These are phyloP conservation scores for Darevskia mixta DNA, from an alignment of 2,797 vertebrate species.

Conservation along the genomic window DNA sequence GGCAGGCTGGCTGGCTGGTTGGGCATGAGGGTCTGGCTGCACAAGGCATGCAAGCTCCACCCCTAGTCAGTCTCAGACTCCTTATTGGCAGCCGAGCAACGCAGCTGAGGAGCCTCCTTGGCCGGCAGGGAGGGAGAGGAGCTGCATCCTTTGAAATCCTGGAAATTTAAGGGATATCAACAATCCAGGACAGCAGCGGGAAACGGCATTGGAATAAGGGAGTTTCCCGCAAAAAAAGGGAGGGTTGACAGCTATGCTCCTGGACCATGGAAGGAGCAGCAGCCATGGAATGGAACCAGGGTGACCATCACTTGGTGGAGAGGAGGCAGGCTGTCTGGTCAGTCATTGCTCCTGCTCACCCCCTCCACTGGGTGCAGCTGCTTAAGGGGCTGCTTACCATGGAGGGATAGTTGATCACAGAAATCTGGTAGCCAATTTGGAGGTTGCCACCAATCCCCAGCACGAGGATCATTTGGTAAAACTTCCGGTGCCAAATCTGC, in stretches of 20 bases:
- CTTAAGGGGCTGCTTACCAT: slow-evolving; percentile 66
- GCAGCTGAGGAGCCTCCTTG: too few species aligned
- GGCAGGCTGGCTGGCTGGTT: too few species aligned
- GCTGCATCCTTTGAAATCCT: too few species aligned
- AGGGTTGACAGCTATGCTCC: background rate
- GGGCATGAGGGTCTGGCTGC: too few species aligned
- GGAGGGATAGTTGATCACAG: slow-evolving; percentile 78
- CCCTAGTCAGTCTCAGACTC: too few species aligned
- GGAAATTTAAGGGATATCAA: too few species aligned
- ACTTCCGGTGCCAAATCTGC: slow-evolving; percentile 71
- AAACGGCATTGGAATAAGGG: too few species aligned
- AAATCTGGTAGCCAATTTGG: slow-evolving; percentile 78
- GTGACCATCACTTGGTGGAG: background rate
- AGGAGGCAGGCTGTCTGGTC: background rate
- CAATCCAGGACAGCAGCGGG: too few species aligned
- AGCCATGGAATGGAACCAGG: background rate
- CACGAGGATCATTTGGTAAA: slow-evolving; percentile 73
- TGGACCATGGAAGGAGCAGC: background rate
- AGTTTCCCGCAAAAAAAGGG: too few species aligned
- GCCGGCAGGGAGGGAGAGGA: too few species aligned
- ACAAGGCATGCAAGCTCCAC: too few species aligned
- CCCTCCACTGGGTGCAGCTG: background rate
- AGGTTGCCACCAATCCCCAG: slow-evolving; percentile 80
- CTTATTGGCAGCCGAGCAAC: too few species aligned
- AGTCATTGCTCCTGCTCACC: background rate